Base-by-base conservation (phyloP, 2,888 invertebrate genomes). In the Odontothrips loti region DNA sequence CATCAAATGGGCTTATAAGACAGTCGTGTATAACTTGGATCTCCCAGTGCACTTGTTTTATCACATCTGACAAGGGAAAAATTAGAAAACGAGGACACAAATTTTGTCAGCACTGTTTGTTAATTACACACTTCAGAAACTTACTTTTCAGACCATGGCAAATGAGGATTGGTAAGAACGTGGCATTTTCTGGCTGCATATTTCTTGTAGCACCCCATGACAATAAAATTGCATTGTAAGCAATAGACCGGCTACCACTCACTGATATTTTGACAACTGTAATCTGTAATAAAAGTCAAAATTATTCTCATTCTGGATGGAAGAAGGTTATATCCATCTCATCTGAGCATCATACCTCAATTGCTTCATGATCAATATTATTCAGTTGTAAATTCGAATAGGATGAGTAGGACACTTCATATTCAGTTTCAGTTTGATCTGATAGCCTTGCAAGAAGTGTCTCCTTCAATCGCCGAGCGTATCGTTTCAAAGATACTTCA, bases 381-480 rank as follows among this genome's bases (percentile, higher is more conserved):
- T 75, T 75, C 23, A 75, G 27, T 75, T 75, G 9, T 27, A 75
- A 10, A 75, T 75, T 75, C 9, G 23, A 12, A 75, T 27, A 75
- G 9, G 2, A 23, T 23, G 68, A 9, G 27, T 75, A 75, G 10
- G 27, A 23, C 3, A 75, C 68, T 1, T 75, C 27, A 75, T 75
- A 75, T 27, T 27, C 68, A 23, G 27, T 75, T 10, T n/a, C 8
- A 23, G 23, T 75, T 43, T 87, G 86, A 79, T 85, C 84, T 0
- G 84, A 79, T 29, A 86, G 83, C 48, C 82, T 84, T 15, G 80
- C 81, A 8, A 87, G 86, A 17, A 88, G 83, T 81, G 86, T 85
- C 83, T 87, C 87, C 80, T 86, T 84, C 75, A 88, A 82, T 81
- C 84, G 84, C 83, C 87, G 87, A 3, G 85, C 85, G 82, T 87